Evolutionary conservation across 1,140 invertebrate species (phyloP).

Genomic region (Trichonephila clavipes): DNA sequence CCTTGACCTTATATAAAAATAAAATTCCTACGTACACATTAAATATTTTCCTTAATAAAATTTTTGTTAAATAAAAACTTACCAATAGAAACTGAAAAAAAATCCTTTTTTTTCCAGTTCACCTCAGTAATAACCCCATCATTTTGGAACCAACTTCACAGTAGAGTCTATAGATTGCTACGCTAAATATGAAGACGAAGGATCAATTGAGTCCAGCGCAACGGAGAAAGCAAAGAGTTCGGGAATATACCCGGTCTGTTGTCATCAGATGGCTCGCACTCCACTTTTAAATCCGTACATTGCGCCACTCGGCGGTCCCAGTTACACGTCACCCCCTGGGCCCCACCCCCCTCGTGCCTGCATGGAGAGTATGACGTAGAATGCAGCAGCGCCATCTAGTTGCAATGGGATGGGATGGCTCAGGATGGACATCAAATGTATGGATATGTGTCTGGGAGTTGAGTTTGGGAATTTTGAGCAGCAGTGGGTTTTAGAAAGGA

Average conservation of each 20-base stretch:
- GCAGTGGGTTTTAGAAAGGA: too few relatives aligned
- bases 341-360: constrained; percentile 48
- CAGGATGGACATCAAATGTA: neutral
- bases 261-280: constrained; percentile 37
- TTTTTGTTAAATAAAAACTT: neutral
- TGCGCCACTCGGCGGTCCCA: constrained; percentile 66
- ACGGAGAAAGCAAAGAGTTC: constrained; percentile 7
- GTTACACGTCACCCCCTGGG: constrained; percentile 39
- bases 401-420: neutral
- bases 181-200: neutral
- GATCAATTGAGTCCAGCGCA: neutral
- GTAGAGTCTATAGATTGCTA: neutral
- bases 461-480: neutral
- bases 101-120: constrained; percentile 31
- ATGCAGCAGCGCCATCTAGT: constrained; percentile 5
- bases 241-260: constrained; percentile 37
- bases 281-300: constrained; percentile 74
- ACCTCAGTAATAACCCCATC: neutral
- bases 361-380: constrained; percentile 56
- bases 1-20: neutral
- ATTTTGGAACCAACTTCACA: neutral
- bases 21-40: neutral
- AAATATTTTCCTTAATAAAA: neutral
- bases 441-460: neutral
- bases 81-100: neutral